These are phyloP conservation scores for Limnephilus marmoratus DNA, from an alignment of 2,888 invertebrate genomes.

Conservation along the genomic window DNA sequence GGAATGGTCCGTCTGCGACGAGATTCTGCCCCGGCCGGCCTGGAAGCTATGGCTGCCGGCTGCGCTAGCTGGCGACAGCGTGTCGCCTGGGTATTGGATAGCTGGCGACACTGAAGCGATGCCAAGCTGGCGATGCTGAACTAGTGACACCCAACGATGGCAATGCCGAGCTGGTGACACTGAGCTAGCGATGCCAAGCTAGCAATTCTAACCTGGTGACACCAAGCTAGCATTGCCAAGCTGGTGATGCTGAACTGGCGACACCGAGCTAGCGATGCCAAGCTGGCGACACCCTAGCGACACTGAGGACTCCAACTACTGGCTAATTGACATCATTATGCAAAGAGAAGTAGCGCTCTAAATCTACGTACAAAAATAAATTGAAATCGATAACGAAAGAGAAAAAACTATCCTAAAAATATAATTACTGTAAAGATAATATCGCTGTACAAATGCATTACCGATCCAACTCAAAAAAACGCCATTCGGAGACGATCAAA, in stretches of 20 bases:
- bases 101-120: no score
- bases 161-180: no score
- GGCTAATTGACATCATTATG: conserved; percentile 49
- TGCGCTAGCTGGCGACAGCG: background rate
- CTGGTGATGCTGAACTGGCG: background rate
- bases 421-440: background rate
- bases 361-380: conserved; percentile 61
- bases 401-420: background rate
- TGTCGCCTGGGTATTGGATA: no score
- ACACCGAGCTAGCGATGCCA: background rate
- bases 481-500: background rate
- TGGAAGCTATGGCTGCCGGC: background rate
- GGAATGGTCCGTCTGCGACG: conserved; percentile 2
- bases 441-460: background rate
- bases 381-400: conserved; percentile 52
- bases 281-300: conserved; percentile 45
- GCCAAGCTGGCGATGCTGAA: no score
- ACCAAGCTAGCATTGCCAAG: background rate
- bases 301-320: conserved; percentile 46
- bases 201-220: background rate
- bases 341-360: conserved; percentile 32
- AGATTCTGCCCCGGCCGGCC: background rate
- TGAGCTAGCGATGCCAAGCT: no score
- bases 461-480: background rate
- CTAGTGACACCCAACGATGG: no score